phyloP scores from a whole-genome alignment of 2,888 invertebrate genomes.

The Eledona agricola region DNA sequence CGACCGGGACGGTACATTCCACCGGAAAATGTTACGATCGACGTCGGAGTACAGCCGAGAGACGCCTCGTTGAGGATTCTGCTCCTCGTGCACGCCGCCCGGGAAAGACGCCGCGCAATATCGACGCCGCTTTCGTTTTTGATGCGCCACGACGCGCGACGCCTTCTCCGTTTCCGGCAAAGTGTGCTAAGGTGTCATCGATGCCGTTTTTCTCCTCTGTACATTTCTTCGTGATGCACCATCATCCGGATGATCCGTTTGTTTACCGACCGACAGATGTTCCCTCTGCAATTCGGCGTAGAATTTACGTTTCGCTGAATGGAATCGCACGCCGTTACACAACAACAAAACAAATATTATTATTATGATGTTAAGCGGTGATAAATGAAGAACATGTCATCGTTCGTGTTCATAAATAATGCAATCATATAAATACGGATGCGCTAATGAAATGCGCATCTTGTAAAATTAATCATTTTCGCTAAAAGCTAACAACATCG shows the following conservation, averaged over 20 bases:
- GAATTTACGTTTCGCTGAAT: no score
- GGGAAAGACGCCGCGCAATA: slow-evolving; percentile 29
- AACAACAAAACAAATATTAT: no score
- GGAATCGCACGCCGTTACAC: slow-evolving; percentile 1
- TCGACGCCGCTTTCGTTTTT: slow-evolving; percentile 28
- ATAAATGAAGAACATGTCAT: slow-evolving; percentile 19
- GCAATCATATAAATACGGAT: slow-evolving; percentile 9
- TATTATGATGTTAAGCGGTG: slow-evolving; percentile 8
- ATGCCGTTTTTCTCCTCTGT: no score
- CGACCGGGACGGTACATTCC: slow-evolving; percentile 31
- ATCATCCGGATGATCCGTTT: no score
- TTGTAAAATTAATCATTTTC: slow-evolving; percentile 26
- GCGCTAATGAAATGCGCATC: slow-evolving; percentile 13
- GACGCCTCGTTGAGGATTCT: slow-evolving; percentile 9
- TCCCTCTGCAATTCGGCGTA: no score
- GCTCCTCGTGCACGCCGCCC: slow-evolving; percentile 32
- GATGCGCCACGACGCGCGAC: slow-evolving; percentile 5
- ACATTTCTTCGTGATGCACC: no score
- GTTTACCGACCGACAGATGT: no score
- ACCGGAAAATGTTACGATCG: slow-evolving; percentile 27
- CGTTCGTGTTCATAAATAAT: slow-evolving; percentile 21
- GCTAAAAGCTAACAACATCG: slow-evolving; percentile 11
- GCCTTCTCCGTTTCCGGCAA: slow-evolving; percentile 11
- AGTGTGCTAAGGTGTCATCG: no score
- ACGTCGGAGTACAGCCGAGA: slow-evolving; percentile 20